Evolutionary conservation across 2,888 invertebrate species (phyloP), one percentile per base, ranked within the genome.

Genomic region (Tipula vernalis): DNA sequence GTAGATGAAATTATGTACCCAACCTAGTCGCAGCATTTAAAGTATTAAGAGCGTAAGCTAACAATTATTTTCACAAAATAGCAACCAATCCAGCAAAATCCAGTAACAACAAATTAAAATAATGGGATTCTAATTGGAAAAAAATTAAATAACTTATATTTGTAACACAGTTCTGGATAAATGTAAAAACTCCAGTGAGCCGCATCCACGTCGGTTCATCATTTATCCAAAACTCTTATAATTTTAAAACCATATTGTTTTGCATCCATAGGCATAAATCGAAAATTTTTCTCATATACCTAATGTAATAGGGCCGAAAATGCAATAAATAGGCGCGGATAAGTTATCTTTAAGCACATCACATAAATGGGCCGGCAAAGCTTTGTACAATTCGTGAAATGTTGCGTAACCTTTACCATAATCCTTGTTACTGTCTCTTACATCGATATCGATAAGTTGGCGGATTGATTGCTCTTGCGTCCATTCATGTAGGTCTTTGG

Each of bases 271-370:
- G 84, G 85, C 42, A 85, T 18, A 42, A 85, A 85, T 18, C 85
- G n/a, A 18, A 96, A 91, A 51, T 93, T 94, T 89, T 95, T 94
- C 90, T 98, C 97, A 90, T 98, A 98, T 2, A 96, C 96, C 89
- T 98, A 92, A 92, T 98, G 97, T 4, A 98, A 92, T 18, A 97
- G 92, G 0, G 97, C 95, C 36, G 96, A 94, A 90, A 97, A 95
- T 0, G 96, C 96, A 87, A 97, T n/a, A n/a, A n/a, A n/a, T 93
- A 0, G 96, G 95, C 39, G 95, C 94, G 89, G 96, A 96, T 86
- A 98, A 92, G 36, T 96, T 95, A 86, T 95, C 95, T 0, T 93
- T 92, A 93, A 95, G 96, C 88, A 39, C 39, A 36, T 84, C 41
- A 15, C 41, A 39, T 71, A 96, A 89, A 87, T 93, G 90, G 13